These are phyloP conservation scores for Augochlorella aurata DNA, from an alignment of 2,888 invertebrate genomes.

Conservation along the genomic window DNA sequence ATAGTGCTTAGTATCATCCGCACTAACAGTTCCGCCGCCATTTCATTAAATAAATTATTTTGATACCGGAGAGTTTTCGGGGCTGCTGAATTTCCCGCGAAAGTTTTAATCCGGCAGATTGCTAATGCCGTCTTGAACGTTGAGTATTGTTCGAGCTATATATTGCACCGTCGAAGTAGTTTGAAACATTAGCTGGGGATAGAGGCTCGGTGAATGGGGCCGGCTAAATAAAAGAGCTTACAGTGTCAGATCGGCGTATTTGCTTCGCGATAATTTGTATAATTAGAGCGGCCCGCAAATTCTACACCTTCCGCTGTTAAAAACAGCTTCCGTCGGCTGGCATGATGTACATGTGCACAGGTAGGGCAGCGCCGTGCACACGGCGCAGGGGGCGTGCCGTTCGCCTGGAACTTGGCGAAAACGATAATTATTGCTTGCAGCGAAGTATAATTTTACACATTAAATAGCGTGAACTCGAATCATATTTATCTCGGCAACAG, in stretches of 20 bases:
- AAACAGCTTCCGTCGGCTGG: constrained; percentile 21
- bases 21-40: too few species aligned
- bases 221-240: background rate
- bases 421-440: constrained; percentile 17
- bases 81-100: too few species aligned
- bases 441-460: constrained; percentile 23
- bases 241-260: background rate
- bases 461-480: constrained; percentile 1
- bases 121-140: too few species aligned
- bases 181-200: background rate
- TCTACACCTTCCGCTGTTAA: constrained; percentile 16
- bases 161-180: too few species aligned
- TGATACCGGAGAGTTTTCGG: too few species aligned
- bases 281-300: constrained; percentile 19
- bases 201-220: background rate
- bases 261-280: constrained; percentile 17
- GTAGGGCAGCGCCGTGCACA: background rate
- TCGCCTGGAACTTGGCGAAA: background rate
- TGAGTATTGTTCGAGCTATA: too few species aligned
- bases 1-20: too few species aligned
- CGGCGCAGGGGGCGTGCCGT: background rate
- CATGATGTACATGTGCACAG: too few species aligned
- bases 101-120: too few species aligned
- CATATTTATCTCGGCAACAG: constrained; percentile 10
- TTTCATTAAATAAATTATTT: too few species aligned